Evolutionary conservation across 1,140 invertebrate genomes (phyloP), one percentile per base, ranked within the genome.

Genomic region (Bombus pyrosoma): DNA sequence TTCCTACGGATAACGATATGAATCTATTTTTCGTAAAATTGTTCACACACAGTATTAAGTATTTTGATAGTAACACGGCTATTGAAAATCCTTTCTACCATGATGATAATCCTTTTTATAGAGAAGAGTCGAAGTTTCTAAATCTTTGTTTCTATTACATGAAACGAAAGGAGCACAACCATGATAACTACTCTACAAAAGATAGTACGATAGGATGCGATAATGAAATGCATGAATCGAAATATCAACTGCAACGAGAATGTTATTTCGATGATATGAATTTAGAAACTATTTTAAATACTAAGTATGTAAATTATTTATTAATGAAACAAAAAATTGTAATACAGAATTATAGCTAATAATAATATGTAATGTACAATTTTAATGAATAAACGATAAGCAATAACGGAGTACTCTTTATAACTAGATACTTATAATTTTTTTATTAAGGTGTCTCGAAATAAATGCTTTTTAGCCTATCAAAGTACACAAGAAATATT

Each of bases 1-100:
- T 28, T 62, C 12, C 57, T n/a, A 66, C 2, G 0, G 28, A 77
- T 9, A 37, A 69, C 0, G 43, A 41, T 8, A 37, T 41, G 15
- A 77, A 74, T 43, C 10, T 81, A 59, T 28, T 37, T 15, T 81
- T 90, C 37, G 25, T 88, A 69, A 71, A 28, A 28, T 62, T 87
- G 18, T 81, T 89, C 34, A 83, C 86, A 37, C 53, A 76, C 28
- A 57, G 73, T 68, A 57, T 90, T 66, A 34, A 59, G 72, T 37
- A 83, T 18, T 62, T 74, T 37, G n/a, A 85, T 64, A 62, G 64
- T 34, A 41, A 71, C 18, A 0, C 9, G 3, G 53, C 13, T 25
- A 86, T 90, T 73, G 88, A 91, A 62, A 93, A 89, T 89, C 93
- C 92, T 3, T 94, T 91, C n/a, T 84, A 91, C 57, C 89, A 92